Percentiles rank a stretch among this genome's conserved stretches.
Conservation (phyloP, 2,888 invertebrate species). For the Timandra comae region DNA sequence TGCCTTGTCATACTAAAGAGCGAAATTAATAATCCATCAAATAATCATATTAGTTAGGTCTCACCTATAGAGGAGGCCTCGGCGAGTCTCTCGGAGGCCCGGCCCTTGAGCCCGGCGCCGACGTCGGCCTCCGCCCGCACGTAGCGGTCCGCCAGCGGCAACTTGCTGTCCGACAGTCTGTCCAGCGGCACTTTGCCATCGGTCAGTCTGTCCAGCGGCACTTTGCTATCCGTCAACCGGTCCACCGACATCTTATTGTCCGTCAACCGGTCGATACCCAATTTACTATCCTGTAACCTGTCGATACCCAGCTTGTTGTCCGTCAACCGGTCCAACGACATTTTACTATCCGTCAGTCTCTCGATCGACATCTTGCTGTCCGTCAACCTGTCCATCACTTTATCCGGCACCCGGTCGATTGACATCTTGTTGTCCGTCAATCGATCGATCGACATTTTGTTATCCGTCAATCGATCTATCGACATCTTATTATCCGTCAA, state of each 20-base stretch:
- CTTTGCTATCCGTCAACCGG: conserved; percentile 17
- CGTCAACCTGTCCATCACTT: conserved; percentile 13
- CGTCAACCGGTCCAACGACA: conserved; percentile 23
- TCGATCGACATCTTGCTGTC: conserved; percentile 25
- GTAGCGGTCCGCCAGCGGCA: conserved; percentile 28
- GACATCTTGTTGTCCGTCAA: conserved; percentile 14
- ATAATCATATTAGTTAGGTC: no score
- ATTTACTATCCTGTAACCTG: conserved; percentile 39
- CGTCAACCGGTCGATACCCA: conserved; percentile 29
- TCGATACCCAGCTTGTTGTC: conserved; percentile 28
- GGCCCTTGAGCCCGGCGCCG: conserved; percentile 52
- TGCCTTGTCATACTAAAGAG: no score
- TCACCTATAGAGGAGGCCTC: conserved; percentile 56
- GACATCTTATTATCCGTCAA: conserved; percentile 35
- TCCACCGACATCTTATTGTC: conserved; percentile 35
- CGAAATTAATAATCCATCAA: no score
- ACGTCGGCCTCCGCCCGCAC: conserved; percentile 65
- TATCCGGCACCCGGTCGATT: conserved; percentile 13
- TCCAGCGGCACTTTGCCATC: conserved; percentile 19
- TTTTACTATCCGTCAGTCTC: conserved; percentile 14
- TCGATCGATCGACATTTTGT: conserved; percentile 19
- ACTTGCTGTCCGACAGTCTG: conserved; percentile 14
- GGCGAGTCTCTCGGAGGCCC: conserved; percentile 49
- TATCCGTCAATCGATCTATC: conserved; percentile 21
- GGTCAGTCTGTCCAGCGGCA: conserved; percentile 22